A percentile compares a stretch with the other conserved stretches of the same genome.
Evolutionary conservation across 2,113 vertebrate genomes (phyloP).

Genomic region (Pleuronectes platessa): DNA sequence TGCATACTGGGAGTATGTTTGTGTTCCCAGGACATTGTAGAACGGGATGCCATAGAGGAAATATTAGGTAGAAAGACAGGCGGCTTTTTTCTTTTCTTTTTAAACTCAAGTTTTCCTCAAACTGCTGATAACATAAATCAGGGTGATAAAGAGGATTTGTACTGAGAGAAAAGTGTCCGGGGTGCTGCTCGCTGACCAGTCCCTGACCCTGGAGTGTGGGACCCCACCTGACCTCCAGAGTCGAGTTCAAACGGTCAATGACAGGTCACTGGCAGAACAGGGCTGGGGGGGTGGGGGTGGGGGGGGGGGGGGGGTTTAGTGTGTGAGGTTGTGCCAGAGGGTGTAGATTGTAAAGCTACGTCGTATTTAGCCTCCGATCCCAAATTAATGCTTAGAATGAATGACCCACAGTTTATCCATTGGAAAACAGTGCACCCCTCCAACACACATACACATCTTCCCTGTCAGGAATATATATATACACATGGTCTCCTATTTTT

Average conservation of each 20-base stretch:
- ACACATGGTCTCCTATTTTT: conserved; percentile 25
- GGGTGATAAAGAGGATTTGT: conserved; percentile 86
- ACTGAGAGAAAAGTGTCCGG: conserved; percentile 82
- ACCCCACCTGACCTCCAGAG: conserved; percentile 89
- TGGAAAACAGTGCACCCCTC: conserved; percentile 17
- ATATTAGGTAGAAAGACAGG: conserved; percentile 66
- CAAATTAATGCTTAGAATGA: conserved; percentile 81
- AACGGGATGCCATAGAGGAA: conserved; percentile 57
- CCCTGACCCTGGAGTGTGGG: conserved; percentile 92
- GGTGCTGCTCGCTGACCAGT: conserved; percentile 86
- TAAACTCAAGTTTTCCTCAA: conserved; percentile 80
- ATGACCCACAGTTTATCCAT: conserved; percentile 63
- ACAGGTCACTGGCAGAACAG: conserved; percentile 84
- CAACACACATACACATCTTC: conserved; percentile 19
- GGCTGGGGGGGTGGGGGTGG: conserved; percentile 49
- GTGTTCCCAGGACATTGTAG: conserved; percentile 61
- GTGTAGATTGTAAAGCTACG: conserved; percentile 39
- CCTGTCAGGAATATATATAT: conserved; percentile 1
- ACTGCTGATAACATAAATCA: conserved; percentile 94
- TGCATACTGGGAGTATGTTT: conserved; percentile 67
- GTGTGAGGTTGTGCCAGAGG: conserved; percentile 48
- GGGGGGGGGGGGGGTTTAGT: conserved; percentile 3
- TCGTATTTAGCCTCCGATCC: conserved; percentile 75
- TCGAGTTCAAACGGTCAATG: conserved; percentile 96
- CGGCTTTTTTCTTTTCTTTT: conserved; percentile 77